Evolutionary conservation across 2,888 invertebrate species (phyloP).

Genomic region (Clistopyga incitator): DNA sequence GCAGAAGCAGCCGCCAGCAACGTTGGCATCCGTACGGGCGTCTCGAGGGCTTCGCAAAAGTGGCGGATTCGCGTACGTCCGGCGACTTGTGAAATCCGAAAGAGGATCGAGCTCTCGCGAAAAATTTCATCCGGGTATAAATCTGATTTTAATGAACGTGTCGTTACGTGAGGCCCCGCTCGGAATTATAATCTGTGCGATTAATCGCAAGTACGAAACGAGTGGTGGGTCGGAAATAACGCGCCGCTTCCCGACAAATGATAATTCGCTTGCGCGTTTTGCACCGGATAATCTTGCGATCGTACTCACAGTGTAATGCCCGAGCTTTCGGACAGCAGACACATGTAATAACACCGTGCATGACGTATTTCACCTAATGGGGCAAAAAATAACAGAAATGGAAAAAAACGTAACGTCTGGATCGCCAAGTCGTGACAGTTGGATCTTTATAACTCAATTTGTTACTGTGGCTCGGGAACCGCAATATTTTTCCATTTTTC

Average conservation of each 20-base stretch:
- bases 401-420: constrained; percentile 19
- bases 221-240: constrained; percentile 4
- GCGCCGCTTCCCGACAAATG: constrained; percentile 63
- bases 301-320: background rate
- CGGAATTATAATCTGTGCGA: constrained; percentile 72
- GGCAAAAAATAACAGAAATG: constrained; percentile 3
- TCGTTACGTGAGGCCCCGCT: constrained; percentile 67
- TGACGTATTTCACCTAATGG: constrained; percentile 53
- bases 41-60: constrained; percentile 38
- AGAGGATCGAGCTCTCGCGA: constrained; percentile 47
- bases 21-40: background rate
- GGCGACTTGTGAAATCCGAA: constrained; percentile 58
- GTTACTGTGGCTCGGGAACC: background rate
- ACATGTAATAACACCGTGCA: constrained; percentile 47
- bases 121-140: constrained; percentile 72
- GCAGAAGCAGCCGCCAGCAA: background rate
- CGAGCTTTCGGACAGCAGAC: constrained; percentile 38
- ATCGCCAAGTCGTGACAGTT: constrained; percentile 19
- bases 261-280: constrained; percentile 67
- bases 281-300: constrained; percentile 14
- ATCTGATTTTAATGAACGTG: constrained; percentile 75
- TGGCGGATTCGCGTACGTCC: constrained; percentile 46
- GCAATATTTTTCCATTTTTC: background rate
- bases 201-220: constrained; percentile 69
- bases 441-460: constrained; percentile 3